These are phyloP conservation scores for Monopis laevigella DNA, from an alignment of 2,888 invertebrate species.

Conservation along the genomic window DNA sequence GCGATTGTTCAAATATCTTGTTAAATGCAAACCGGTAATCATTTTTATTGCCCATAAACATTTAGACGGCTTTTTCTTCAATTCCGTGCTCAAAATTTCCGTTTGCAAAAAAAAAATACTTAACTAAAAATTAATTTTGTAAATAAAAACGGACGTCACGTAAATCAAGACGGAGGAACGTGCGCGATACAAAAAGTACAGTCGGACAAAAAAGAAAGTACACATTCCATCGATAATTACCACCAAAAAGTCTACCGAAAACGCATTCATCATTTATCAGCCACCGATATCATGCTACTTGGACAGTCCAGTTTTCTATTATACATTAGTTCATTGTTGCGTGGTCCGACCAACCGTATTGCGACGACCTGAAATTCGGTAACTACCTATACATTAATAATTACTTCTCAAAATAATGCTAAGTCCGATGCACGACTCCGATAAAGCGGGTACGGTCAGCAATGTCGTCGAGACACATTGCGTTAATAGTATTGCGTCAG, in stretches of 20 bases:
- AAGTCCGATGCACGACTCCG: conserved; percentile 57
- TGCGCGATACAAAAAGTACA: background rate
- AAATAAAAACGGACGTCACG: no score
- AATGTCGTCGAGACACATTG: conserved; percentile 19
- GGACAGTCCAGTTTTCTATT: conserved; percentile 54
- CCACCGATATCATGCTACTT: conserved; percentile 49
- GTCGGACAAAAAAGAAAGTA: conserved; percentile 24
- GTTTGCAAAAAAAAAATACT: no score
- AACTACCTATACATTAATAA: conserved; percentile 52
- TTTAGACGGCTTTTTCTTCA: no score
- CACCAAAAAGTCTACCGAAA: conserved; percentile 39
- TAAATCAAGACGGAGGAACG: no score
- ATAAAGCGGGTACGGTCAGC: conserved; percentile 40
- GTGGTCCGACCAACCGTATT: conserved; percentile 32
- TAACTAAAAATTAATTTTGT: no score
- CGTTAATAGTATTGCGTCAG: conserved; percentile 13
- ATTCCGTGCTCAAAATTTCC: no score
- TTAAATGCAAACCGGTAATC: background rate
- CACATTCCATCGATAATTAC: conserved; percentile 43
- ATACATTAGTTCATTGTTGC: conserved; percentile 57
- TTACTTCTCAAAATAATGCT: conserved; percentile 67
- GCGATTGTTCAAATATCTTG: background rate
- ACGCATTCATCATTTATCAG: conserved; percentile 58
- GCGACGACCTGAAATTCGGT: conserved; percentile 59
- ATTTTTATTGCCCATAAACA: background rate